Evolutionary conservation across 1,140 invertebrate genomes (phyloP).

Genomic region (Drosophila neocordata): DNA sequence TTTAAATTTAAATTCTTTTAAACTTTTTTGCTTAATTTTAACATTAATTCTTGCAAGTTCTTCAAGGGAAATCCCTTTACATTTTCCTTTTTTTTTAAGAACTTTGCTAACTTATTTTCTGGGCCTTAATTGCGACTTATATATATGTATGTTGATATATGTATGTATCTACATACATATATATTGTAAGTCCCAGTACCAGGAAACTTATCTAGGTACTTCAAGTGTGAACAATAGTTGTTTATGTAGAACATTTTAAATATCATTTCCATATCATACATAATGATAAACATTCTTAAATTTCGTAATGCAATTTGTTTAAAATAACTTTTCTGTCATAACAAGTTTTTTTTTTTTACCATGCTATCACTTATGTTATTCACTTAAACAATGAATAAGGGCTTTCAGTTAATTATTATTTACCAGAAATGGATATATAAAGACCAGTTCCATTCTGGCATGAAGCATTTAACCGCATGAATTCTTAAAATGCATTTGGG

Average conservation of each 20-base stretch:
- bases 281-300: not conserved
- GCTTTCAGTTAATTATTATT: conserved; percentile 41
- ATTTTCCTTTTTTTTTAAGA: too few species aligned
- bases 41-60: too few species aligned
- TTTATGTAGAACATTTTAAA: not conserved
- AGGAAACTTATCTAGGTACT: not conserved
- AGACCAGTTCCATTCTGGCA: conserved; percentile 11
- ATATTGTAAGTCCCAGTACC: too few species aligned
- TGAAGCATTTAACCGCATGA: conserved; percentile 40
- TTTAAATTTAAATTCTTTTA: too few species aligned
- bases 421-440: conserved; percentile 39
- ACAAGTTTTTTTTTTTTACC: not conserved
- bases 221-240: not conserved
- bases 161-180: too few species aligned
- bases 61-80: too few species aligned
- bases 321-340: conserved; percentile 18
- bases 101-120: too few species aligned
- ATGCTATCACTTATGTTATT: conserved; percentile 5
- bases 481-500: conserved; percentile 57
- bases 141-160: too few species aligned
- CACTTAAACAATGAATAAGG: conserved; percentile 28
- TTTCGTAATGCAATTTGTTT: conserved; percentile 32
- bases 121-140: too few species aligned
- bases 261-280: conserved; percentile 6
- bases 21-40: too few species aligned